Percentiles rank a stretch among this genome's conserved stretches.
phyloP scores from a whole-genome alignment of 2,797 vertebrate species.

The Enteromius thamalakanensis region DNA sequence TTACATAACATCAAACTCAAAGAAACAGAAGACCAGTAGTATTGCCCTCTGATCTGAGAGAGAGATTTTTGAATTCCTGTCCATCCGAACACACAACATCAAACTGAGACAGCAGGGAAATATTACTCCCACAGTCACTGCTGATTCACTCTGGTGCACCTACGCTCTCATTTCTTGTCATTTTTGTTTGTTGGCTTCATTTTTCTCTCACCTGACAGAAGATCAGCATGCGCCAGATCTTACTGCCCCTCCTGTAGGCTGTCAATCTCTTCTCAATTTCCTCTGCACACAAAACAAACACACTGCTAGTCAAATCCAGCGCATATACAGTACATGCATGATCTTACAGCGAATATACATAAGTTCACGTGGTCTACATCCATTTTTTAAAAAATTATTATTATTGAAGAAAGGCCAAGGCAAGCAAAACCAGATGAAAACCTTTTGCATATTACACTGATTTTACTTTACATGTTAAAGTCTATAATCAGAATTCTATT shows the following conservation, averaged over 20 bases:
- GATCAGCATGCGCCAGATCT: constrained; percentile 97
- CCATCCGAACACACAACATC: constrained; percentile 20
- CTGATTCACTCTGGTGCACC: constrained; percentile 20
- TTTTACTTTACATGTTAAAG: not conserved
- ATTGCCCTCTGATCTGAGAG: constrained; percentile 8
- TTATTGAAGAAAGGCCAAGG: not conserved
- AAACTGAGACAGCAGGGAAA: not conserved
- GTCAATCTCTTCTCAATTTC: constrained; percentile 98
- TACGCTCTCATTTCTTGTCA: constrained; percentile 2
- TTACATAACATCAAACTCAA: constrained; percentile 31
- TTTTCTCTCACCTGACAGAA: constrained; percentile 90
- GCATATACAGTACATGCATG: not conserved
- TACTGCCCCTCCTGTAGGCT: constrained; percentile 92
- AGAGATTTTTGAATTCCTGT: not conserved
- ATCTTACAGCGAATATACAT: not conserved
- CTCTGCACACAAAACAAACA: constrained; percentile 75
- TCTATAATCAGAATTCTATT: not conserved
- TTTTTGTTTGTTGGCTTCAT: not conserved
- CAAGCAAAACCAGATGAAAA: not conserved
- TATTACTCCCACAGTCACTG: not conserved
- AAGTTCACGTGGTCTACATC: not conserved
- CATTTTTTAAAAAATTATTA: not conserved
- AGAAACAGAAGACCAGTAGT: not conserved
- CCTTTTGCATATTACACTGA: not conserved
- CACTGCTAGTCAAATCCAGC: not conserved